Evolutionary conservation across 2,113 vertebrate species (phyloP), one percentile per base, ranked within the genome.

Genomic region (Otis tarda): DNA sequence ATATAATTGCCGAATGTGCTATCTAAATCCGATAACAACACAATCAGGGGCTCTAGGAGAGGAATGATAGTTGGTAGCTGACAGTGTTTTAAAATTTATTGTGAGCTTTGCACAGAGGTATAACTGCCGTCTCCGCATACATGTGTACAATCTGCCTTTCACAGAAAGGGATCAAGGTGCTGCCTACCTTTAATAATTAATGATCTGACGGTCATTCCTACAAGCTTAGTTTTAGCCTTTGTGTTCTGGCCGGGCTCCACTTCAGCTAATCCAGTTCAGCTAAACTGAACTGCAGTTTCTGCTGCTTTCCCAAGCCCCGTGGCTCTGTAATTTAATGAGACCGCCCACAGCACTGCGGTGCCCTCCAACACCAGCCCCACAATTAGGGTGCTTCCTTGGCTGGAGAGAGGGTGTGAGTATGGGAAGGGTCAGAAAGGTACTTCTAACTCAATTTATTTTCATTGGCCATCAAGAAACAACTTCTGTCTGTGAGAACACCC

Each of bases 81-180:
- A 49, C 23, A 57, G 6, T 15, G 7, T 24, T 90, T 65, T 69
- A 86, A 90, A 89, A 91, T 63, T 45, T 76, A 83, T 52, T 74
- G 45, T 70, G 39, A 43, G 35, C 31, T 90, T 63, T 73, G 45
- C 47, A 57, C 18, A 59, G 55, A 61, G 25, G 16, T 45, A 24
- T 41, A 93, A n/a, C 31, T 11, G 3, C 41, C 6, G 41, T 28
- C 79, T 91, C 67, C 0, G 0, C 41, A n/a, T 8, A 5, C 9
- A 3, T 56, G 24, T 27, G 11, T 25, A 18, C 45, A 56, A 37
- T 59, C 83, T 80, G 53, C 20, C 64, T 90, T 86, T 91, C 37
- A 37, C 41, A 56, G n/a, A 41, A 45, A 70, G 25, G 50, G 76
- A 69, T 75, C 23, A 65, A 60, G 75, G 24, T 0, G 0, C n/a